Conservation (phyloP, 30 jellyfish, hydroid and myxozoan species). For the Aurelia sp. region DNA sequence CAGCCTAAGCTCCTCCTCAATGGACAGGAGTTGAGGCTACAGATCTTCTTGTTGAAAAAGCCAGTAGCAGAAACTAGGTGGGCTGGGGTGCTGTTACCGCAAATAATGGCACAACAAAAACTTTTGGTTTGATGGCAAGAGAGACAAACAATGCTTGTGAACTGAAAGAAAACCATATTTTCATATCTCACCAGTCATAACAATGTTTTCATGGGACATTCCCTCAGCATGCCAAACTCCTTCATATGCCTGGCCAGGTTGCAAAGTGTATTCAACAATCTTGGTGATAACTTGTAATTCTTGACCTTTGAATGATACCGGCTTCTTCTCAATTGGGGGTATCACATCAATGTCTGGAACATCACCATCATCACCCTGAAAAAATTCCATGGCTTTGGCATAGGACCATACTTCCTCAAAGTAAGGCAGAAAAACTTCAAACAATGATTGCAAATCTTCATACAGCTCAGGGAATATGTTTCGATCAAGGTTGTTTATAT, state of each 20-base stretch:
- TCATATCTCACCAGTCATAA: conserved; percentile 75
- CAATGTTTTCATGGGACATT: conserved; percentile 90
- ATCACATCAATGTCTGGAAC: conserved; percentile 30
- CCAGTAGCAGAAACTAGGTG: too few relatives aligned
- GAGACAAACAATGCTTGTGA: background rate
- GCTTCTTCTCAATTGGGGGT: conserved; percentile 41
- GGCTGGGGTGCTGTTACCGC: too few relatives aligned
- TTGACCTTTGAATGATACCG: conserved; percentile 51
- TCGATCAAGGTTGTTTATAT: conserved; percentile 75
- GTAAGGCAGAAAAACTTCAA: conserved; percentile 68
- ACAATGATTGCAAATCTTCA: conserved; percentile 66
- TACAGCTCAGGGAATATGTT: conserved; percentile 54
- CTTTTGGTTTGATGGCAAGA: background rate
- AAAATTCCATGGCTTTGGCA: conserved; percentile 79
- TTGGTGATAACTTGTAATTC: conserved; percentile 79
- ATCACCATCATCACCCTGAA: conserved; percentile 22
- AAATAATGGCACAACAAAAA: too few relatives aligned
- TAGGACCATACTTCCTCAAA: conserved; percentile 88
- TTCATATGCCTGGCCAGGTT: conserved; percentile 83
- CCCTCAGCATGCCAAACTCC: conserved; percentile 97
- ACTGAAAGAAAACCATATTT: background rate
- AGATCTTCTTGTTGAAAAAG: too few relatives aligned
- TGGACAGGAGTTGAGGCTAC: too few relatives aligned
- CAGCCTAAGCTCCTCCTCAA: too few relatives aligned
- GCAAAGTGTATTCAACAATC: conserved; percentile 77